Conservation (phyloP, 2,113 vertebrate species). For the Oryzias javanicus region DNA sequence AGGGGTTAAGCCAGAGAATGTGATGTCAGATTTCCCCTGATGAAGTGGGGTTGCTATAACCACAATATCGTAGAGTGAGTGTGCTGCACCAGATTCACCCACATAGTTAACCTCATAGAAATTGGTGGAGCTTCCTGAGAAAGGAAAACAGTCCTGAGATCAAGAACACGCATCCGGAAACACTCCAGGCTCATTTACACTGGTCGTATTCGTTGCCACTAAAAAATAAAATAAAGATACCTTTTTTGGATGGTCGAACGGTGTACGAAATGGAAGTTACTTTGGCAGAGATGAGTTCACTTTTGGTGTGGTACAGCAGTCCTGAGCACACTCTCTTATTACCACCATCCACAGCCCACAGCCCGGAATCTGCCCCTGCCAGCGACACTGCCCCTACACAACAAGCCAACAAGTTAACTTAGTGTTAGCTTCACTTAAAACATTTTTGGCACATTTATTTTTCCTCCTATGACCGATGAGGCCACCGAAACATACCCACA, state of each 20-base stretch:
- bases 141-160: neutral
- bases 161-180: too few relatives aligned
- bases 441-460: neutral
- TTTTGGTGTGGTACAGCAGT: constrained; percentile 85
- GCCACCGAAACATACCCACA: constrained; percentile 78
- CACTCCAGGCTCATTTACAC: too few relatives aligned
- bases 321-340: constrained; percentile 88
- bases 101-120: constrained; percentile 84
- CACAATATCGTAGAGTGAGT: constrained; percentile 85
- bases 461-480: neutral
- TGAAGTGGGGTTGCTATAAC: constrained; percentile 87
- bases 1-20: constrained; percentile 85
- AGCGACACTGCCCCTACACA: constrained; percentile 83
- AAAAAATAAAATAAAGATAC: constrained; percentile 56
- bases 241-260: constrained; percentile 67
- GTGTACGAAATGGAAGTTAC: constrained; percentile 84
- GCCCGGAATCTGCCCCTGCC: constrained; percentile 73
- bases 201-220: too few relatives aligned
- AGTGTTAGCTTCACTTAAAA: neutral
- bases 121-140: constrained; percentile 71
- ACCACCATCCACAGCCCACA: constrained; percentile 92
- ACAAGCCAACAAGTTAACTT: neutral
- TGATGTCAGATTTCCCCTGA: constrained; percentile 80
- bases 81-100: constrained; percentile 70
- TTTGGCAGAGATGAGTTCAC: constrained; percentile 80